Evolutionary conservation across 2,113 vertebrate genomes (phyloP).

Genomic region (Galemys pyrenaicus): DNA sequence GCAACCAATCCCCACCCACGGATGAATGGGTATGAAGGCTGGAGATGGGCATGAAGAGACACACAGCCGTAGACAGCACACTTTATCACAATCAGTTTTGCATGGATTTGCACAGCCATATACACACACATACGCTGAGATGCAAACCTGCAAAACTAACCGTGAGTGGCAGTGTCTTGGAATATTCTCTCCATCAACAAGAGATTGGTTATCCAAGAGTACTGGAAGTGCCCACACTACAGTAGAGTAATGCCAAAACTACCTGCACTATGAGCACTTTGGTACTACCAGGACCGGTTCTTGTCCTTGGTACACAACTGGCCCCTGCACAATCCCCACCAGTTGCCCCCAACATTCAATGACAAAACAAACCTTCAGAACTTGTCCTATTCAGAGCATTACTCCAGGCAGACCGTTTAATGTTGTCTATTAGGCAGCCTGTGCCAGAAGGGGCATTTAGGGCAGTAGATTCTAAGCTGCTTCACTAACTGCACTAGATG

Average conservation of each 20-base stretch:
- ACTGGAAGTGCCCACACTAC: slow-evolving; percentile 98
- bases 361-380: slow-evolving; percentile 33
- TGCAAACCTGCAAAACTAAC: slow-evolving; percentile 98
- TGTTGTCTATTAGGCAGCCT: slow-evolving; percentile 83
- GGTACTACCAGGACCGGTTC: slow-evolving; percentile 89
- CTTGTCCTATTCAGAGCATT: neutral
- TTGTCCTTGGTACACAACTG: neutral
- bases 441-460: slow-evolving; percentile 99
- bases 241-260: slow-evolving; percentile 92
- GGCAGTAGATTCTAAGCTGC: slow-evolving; percentile 96
- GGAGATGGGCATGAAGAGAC: neutral
- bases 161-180: slow-evolving; percentile 82
- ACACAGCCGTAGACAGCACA: slow-evolving; percentile 34
- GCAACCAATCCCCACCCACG: slow-evolving; percentile 90
- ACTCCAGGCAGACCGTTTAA: neutral
- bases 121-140: slow-evolving; percentile 87
- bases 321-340: neutral
- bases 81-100: slow-evolving; percentile 92
- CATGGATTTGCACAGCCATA: slow-evolving; percentile 97
- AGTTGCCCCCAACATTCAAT: neutral
- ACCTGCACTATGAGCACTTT: slow-evolving; percentile 99
- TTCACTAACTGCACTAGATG: slow-evolving; percentile 99
- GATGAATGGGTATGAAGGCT: slow-evolving; percentile 82
- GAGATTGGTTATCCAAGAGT: slow-evolving; percentile 86
- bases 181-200: slow-evolving; percentile 39